A percentile compares a stretch with the other conserved stretches of the same genome.
Evolutionary conservation across 1,140 invertebrate species (phyloP).

Genomic region (Leptonema lineaticorne): DNA sequence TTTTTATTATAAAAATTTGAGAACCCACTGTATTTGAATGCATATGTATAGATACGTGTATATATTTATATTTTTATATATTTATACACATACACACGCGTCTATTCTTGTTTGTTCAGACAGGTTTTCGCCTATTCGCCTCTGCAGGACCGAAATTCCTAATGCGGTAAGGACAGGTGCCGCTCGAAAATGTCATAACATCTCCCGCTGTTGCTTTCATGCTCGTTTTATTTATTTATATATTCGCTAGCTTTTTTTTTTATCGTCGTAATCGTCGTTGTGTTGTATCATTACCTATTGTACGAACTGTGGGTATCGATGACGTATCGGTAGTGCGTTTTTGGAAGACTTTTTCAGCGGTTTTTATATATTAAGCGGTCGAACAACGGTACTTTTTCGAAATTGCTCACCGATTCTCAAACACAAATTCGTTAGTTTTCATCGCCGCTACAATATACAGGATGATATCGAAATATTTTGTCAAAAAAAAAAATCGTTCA

Average conservation of each 20-base stretch:
- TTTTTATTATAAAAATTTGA: no score
- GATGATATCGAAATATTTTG: neutral
- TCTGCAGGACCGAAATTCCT: conserved; percentile 29
- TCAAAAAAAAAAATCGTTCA: no score
- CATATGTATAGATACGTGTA: neutral
- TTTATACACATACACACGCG: neutral
- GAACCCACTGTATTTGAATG: no score
- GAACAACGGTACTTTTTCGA: neutral
- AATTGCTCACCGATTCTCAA: neutral
- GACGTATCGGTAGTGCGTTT: neutral
- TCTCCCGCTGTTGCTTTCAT: conserved; percentile 1
- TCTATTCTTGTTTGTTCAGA: neutral
- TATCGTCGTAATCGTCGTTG: neutral
- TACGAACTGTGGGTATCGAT: neutral
- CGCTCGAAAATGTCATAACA: conserved; percentile 22
- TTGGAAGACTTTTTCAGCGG: neutral
- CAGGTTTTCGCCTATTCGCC: conserved; percentile 22
- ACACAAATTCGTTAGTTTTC: neutral
- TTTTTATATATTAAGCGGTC: no score
- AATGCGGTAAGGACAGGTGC: conserved; percentile 38
- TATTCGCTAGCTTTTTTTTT: neutral
- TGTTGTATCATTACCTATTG: no score
- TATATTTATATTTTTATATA: neutral
- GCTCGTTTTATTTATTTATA: neutral
- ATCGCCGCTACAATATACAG: neutral